Base-by-base conservation (phyloP, 1,140 invertebrate species). In the Cotesia typhae region DNA sequence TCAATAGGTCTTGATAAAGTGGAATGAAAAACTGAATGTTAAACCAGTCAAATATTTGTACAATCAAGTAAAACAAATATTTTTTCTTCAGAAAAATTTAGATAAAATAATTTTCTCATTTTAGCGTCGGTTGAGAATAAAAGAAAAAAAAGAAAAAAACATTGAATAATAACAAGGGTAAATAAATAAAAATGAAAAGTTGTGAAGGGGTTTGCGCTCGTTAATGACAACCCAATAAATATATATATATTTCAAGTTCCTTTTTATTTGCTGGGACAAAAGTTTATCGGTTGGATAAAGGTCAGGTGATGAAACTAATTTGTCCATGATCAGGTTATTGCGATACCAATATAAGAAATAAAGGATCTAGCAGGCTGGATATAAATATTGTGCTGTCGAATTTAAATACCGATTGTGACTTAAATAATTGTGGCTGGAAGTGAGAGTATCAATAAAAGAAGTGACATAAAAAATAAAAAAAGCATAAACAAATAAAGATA, bases 161-260 rank as follows among this genome's bases (percentile, higher is more conserved):
- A 35, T 52, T 9, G 41, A 61, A 51, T 10, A 20, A 63, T 28
- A 65, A 52, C 9, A 57, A 63, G 4, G 7, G 47, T 60, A 37
- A 41, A n/a, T 17, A 63, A 41, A 20, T 9, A 63, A 53, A 67
- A 73, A 73, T 68, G 28, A 68, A 69, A 67, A 63, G 55, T 69
- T 64, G 17, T 60, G 67, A 73, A 73, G 72, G 60, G 72, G 67
- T 73, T 73, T 67, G 59, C n/a, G 71, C 72, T 73, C 72, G 66
- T 73, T 73, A 73, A 73, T 73, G 67, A 73, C 60, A 73, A 66
- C 51, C 72, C 67, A 70, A 70, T 70, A 61, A 63, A 70, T 61
- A 70, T 70, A 17, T 35, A 60, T 65, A 38, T 41, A 37, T 41
- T 41, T 41, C 63, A 38, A 17, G 9, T 60, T 2, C 35, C 57